Percentiles rank a stretch among this genome's conserved stretches.
Conservation (phyloP, 1,140 invertebrate species). For the Psilanteris sp. region DNA sequence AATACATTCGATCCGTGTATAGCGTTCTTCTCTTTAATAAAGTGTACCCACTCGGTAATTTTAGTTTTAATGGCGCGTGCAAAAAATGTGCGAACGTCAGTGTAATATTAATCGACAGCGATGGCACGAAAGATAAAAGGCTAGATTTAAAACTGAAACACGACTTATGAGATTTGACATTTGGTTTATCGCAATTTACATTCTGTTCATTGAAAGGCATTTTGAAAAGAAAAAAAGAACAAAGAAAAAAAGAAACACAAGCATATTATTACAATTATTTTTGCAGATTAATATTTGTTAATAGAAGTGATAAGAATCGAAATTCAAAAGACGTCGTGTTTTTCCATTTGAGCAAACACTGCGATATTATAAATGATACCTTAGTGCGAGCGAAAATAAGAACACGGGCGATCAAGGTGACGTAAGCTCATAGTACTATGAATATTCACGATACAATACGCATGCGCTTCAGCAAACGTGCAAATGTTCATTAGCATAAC, state of each 20-base stretch:
- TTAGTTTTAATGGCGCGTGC: conserved; percentile 27
- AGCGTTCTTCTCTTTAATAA: too few species aligned
- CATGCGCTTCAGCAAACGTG: conserved; percentile 66
- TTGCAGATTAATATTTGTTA: too few species aligned
- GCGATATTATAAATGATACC: conserved; percentile 40
- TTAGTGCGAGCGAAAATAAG: conserved; percentile 66
- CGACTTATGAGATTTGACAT: too few species aligned
- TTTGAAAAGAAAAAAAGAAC: too few species aligned
- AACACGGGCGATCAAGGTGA: conserved; percentile 69
- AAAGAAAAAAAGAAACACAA: too few species aligned
- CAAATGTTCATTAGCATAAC: conserved; percentile 73
- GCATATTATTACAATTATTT: too few species aligned
- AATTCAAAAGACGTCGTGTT: conserved; percentile 27
- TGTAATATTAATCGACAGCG: conserved; percentile 42
- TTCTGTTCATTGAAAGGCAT: too few species aligned
- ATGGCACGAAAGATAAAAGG: conserved; percentile 19
- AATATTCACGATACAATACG: conserved; percentile 70
- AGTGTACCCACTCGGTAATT: conserved; percentile 23
- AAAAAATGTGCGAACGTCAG: conserved; percentile 54
- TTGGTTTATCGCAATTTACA: too few species aligned
- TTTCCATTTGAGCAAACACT: conserved; percentile 48
- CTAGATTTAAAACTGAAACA: conserved; percentile 15
- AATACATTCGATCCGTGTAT: too few species aligned
- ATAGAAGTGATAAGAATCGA: conserved; percentile 13
- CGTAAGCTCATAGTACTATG: conserved; percentile 70